Percentiles rank a stretch among this genome's conserved stretches.
These are phyloP conservation scores for Avahi laniger DNA, from an alignment of 2,797 vertebrate species.

Conservation along the genomic window DNA sequence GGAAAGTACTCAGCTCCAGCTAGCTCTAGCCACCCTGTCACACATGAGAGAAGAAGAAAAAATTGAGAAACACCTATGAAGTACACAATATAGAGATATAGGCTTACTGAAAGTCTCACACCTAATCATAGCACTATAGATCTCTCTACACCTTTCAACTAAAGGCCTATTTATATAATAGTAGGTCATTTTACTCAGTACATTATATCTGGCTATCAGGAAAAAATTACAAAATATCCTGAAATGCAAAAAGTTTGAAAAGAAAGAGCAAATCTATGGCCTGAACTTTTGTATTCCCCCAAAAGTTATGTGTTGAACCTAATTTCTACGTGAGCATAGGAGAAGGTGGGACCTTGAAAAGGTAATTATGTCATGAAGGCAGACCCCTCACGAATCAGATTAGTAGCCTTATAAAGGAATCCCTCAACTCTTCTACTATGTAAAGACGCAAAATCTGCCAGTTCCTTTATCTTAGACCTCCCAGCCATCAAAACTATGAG, in stretches of 20 bases:
- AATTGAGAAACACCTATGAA: not conserved
- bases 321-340: not conserved
- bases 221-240: not conserved
- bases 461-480: not conserved
- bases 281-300: not conserved
- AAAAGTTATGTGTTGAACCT: not conserved
- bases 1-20: not conserved
- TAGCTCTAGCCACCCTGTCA: not conserved
- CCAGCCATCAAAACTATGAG: not conserved
- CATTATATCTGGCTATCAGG: not conserved
- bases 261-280: too few species aligned
- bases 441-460: too few species aligned
- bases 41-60: not conserved
- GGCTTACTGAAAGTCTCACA: not conserved
- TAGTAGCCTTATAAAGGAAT: not conserved
- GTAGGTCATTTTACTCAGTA: not conserved
- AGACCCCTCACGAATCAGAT: not conserved
- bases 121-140: not conserved
- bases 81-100: not conserved
- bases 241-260: not conserved
- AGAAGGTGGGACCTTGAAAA: not conserved
- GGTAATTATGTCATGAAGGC: not conserved
- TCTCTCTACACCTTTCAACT: not conserved
- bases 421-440: not conserved
- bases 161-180: not conserved